These are phyloP conservation scores for Macquaria australasica DNA, from an alignment of 2,113 vertebrate genomes.

Conservation along the genomic window DNA sequence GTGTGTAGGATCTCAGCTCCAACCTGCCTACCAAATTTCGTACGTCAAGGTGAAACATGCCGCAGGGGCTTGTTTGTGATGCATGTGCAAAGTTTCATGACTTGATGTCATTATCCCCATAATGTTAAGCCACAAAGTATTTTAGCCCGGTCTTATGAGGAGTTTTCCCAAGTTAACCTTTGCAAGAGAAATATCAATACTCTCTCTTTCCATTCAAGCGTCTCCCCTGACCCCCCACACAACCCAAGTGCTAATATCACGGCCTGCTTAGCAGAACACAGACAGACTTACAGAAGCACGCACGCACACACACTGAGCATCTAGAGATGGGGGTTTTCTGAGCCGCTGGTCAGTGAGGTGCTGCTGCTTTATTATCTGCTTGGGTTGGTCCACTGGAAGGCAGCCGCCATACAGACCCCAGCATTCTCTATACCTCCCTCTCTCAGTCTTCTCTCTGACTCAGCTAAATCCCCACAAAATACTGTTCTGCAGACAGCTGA, in stretches of 20 bases:
- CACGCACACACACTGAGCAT: conserved; percentile 17
- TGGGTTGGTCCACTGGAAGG: conserved; percentile 53
- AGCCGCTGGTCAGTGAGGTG: conserved; percentile 47
- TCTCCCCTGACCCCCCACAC: conserved; percentile 11
- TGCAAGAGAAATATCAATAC: conserved; percentile 47
- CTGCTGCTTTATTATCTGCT: conserved; percentile 65
- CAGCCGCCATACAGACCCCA: conserved; percentile 18
- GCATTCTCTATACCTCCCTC: neutral
- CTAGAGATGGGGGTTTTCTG: conserved; percentile 46
- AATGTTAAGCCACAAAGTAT: no score
- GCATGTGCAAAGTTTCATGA: no score
- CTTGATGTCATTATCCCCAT: no score
- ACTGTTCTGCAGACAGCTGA: neutral
- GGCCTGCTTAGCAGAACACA: conserved; percentile 53
- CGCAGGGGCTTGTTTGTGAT: no score
- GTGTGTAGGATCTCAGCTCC: no score
- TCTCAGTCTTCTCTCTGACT: conserved; percentile 21
- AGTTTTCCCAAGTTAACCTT: conserved; percentile 30
- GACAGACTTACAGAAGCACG: conserved; percentile 1
- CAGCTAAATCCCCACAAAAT: conserved; percentile 21
- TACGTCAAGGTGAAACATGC: no score
- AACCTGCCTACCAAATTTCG: no score
- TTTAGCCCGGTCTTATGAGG: neutral
- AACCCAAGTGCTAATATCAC: conserved; percentile 49
- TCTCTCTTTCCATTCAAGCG: conserved; percentile 36